Base-by-base conservation (phyloP, 1,140 invertebrate species). In the Penaeus japonicus region DNA sequence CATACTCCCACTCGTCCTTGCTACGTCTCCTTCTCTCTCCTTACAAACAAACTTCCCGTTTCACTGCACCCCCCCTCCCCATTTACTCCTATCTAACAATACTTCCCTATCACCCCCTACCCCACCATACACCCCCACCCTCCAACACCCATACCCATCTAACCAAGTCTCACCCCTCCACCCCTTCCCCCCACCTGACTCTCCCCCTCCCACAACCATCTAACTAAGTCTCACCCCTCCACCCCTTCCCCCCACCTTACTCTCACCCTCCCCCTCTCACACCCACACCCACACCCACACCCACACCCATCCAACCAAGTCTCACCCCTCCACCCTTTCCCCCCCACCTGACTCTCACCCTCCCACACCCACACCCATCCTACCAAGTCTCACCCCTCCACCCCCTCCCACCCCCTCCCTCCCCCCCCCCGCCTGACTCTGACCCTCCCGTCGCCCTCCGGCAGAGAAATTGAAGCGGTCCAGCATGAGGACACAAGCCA, bases 401-500 rank as follows among this genome's bases (percentile, higher is more conserved):
- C 59, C 15, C 24, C 20, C 27, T 2, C 24, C n/a, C 62, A 10
- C 7, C 30, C 54, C 2, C 57, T 27, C 57, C 15, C 22, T 27
- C 35, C 27, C 4, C 7, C 57, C 22, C n/a, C 17, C 81, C 17
- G 32, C 62, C 59, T 70, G 65, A 84, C 22, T 62, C 32, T 54
- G 10, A 47, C 47, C 47, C 47, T 15, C 47, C 5, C 10, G 7
- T 54, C 62, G 30, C 30, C n/a, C 59, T 62, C 35, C 83, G 92
- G 57, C 91, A 95, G 96, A 97, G 92, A 97, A 97, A 92, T 94
- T 96, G 53, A 97, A 97, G 92, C 94, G 96, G 91, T 95, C 96
- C 83, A 95, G 95, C 0, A 98, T 97, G 96, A 96, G 97, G 91
- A 97, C 97, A 0, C 97, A 98, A 93, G 97, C 97, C 1, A 98